Evolutionary conservation across 2,888 invertebrate genomes (phyloP).

Genomic region (Lepidocyrtinus sp.): DNA sequence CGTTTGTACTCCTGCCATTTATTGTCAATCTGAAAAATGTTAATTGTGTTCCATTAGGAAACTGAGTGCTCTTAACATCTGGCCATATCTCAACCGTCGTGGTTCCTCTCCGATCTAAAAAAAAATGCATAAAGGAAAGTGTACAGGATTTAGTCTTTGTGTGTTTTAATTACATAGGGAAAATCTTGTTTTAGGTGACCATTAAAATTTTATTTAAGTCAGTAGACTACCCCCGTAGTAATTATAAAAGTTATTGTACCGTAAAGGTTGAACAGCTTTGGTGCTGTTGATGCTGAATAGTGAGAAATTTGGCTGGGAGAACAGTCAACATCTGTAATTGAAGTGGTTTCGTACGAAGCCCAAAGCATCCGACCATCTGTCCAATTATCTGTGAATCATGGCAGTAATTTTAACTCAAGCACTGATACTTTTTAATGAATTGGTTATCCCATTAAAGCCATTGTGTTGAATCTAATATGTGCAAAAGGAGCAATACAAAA

Average conservation of each 20-base stretch:
- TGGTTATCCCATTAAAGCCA: too few species aligned
- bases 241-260: conserved; percentile 46
- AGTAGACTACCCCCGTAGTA: neutral
- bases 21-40: conserved; percentile 55
- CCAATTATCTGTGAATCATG: conserved; percentile 60
- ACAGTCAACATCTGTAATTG: conserved; percentile 54
- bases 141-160: too few species aligned
- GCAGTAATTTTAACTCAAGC: conserved; percentile 12
- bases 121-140: neutral
- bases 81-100: conserved; percentile 67
- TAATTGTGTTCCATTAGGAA: conserved; percentile 57
- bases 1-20: conserved; percentile 61
- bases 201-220: neutral
- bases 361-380: conserved; percentile 64
- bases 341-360: conserved; percentile 36
- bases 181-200: neutral
- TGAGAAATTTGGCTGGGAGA: conserved; percentile 33
- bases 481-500: too few species aligned
- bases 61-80: conserved; percentile 22
- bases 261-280: conserved; percentile 64
- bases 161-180: neutral
- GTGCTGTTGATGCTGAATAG: conserved; percentile 30
- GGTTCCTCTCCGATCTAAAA: conserved; percentile 54
- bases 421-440: too few species aligned
- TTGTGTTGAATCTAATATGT: too few species aligned